Evolutionary conservation across 2,113 vertebrate species (phyloP).

Genomic region (Leucosticte australis): DNA sequence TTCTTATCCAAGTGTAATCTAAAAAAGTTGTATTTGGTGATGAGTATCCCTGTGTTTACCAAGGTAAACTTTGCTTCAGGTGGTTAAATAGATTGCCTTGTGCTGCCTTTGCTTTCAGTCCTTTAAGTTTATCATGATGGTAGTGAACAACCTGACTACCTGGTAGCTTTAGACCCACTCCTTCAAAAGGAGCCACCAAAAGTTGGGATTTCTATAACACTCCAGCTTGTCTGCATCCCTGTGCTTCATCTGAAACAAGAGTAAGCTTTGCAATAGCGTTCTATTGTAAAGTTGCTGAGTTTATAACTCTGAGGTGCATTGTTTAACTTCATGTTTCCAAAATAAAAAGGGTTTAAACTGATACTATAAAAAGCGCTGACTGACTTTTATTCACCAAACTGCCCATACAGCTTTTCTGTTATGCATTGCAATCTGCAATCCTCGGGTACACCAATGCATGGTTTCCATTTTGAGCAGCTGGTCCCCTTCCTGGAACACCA

Average conservation of each 20-base stretch:
- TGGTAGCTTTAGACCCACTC: neutral
- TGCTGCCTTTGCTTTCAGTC: neutral
- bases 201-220: neutral
- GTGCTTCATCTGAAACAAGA: constrained; percentile 4
- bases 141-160: neutral
- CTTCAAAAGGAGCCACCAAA: neutral
- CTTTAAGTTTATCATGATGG: neutral
- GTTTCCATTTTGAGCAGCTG: neutral
- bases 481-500: neutral
- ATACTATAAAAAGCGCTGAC: constrained; percentile 52
- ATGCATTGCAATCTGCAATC: neutral
- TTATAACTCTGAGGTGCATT: constrained; percentile 38
- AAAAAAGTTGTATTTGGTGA: neutral
- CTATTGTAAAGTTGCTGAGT: constrained; percentile 57
- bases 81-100: neutral
- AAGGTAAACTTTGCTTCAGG: neutral
- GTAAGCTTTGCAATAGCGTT: constrained; percentile 22
- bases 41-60: neutral
- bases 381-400: constrained; percentile 20
- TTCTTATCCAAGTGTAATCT: neutral
- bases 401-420: constrained; percentile 60
- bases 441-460: neutral
- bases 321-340: constrained; percentile 53
- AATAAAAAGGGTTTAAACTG: constrained; percentile 60
- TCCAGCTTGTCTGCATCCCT: neutral